phyloP scores from a whole-genome alignment of 2,888 invertebrate species.

The Nymphalis urticae region DNA sequence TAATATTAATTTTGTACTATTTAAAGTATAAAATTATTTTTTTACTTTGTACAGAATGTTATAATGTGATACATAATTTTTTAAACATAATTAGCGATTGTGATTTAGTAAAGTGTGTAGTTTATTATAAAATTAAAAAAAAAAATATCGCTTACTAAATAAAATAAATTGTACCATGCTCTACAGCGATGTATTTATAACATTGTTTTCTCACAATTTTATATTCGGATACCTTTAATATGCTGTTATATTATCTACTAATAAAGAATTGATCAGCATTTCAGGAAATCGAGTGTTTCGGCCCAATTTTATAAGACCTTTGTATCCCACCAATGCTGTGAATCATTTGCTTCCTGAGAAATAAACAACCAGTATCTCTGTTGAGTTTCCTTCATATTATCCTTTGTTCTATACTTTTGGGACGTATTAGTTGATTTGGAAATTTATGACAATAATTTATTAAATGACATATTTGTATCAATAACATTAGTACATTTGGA shows the following conservation, averaged over 20 bases:
- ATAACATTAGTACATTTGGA: too few species aligned
- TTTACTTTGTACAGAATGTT: conserved; percentile 80
- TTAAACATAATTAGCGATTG: conserved; percentile 78
- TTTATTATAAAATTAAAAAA: conserved; percentile 50
- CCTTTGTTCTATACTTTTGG: neutral
- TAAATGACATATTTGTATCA: too few species aligned
- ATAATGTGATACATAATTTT: conserved; percentile 79
- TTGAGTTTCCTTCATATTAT: conserved; percentile 47
- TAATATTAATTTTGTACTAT: conserved; percentile 64
- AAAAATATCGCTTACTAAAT: conserved; percentile 70
- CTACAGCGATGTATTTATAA: conserved; percentile 64
- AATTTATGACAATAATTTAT: too few species aligned
- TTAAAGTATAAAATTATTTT: conserved; percentile 76
- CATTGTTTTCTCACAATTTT: conserved; percentile 75
- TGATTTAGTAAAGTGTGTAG: conserved; percentile 80
- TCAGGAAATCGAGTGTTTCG: conserved; percentile 73
- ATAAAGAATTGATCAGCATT: conserved; percentile 58
- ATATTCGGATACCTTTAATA: conserved; percentile 74
- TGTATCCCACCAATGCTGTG: conserved; percentile 82
- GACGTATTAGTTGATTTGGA: too few species aligned
- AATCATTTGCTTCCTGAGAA: conserved; percentile 81
- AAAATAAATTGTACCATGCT: conserved; percentile 63
- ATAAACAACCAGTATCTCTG: conserved; percentile 78
- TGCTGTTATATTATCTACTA: conserved; percentile 71
- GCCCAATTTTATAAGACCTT: conserved; percentile 75